Conservation (phyloP, 2,797 vertebrate genomes). For the Choloepus didactylus region DNA sequence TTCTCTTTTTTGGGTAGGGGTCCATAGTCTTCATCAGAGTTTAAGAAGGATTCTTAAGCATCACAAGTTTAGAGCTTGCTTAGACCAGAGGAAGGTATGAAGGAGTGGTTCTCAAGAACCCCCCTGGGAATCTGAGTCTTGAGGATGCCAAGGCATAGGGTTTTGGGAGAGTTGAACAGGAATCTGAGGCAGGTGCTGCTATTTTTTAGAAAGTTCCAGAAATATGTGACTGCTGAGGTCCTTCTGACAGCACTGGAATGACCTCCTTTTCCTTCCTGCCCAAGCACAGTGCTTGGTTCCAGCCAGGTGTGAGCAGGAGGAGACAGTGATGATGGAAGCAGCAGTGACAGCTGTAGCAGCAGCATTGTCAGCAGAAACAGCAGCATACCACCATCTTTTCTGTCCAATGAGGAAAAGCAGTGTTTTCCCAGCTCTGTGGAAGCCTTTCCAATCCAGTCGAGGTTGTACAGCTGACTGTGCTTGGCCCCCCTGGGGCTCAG, state of each 20-base stretch:
- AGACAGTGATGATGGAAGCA: neutral
- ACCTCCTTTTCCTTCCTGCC: neutral
- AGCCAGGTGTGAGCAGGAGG: too few species aligned
- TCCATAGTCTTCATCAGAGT: neutral
- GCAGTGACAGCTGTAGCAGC: accelerated
- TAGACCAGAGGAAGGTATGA: neutral
- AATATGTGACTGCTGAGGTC: neutral
- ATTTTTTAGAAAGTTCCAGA: neutral
- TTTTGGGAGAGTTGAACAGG: neutral
- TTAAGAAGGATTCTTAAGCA: neutral
- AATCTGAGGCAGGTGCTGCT: neutral
- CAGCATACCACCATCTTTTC: neutral
- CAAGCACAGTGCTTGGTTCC: neutral
- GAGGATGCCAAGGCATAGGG: neutral
- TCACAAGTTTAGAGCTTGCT: neutral
- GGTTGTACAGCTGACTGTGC: neutral
- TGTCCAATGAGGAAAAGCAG: neutral
- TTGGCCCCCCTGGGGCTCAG: neutral
- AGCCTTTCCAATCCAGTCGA: neutral
- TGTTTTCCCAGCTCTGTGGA: neutral
- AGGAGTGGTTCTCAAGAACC: neutral
- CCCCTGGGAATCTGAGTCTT: neutral
- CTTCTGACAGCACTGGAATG: neutral
- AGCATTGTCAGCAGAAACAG: accelerated
- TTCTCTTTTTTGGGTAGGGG: neutral